Base-by-base conservation (phyloP, 2,888 invertebrate genomes). In the Hymenopus coronatus region DNA sequence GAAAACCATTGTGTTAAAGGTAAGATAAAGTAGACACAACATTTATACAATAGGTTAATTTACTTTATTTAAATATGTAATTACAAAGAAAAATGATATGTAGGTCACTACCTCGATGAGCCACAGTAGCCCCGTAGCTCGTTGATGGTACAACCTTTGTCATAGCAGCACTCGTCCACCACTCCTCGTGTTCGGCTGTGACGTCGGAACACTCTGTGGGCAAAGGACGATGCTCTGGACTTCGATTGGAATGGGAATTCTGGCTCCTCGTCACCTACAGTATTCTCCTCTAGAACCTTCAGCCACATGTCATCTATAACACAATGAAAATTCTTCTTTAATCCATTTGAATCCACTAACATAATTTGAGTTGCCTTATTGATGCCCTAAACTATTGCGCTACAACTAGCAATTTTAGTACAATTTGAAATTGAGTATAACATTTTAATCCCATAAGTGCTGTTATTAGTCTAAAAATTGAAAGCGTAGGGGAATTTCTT, bases 141-240 rank as follows among this genome's bases (percentile, higher is more conserved):
- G n/a, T 91, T 91, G 40, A 92, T 90, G 30, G 92, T 91, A 91
- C 94, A 94, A 0, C 92, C 89, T 89, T 93, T 93, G 70, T 91
- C 89, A 90, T 94, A 94, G 91, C 94, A 94, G 89, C 94, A 94
- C 90, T 94, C 93, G 89, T 93, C 92, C 85, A 93, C 92, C n/a
- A 94, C 94, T n/a, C 86, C 86, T 70, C 91, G 88, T n/a, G 91
- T 84, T 25, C 54, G 54, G 54, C 20, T 70, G 91, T 88, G 92
- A 9, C 91, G 88, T n/a, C 91, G 89, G 91, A 89, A 92, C 89
- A 89, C 92, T 89, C 88, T 93, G 91, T 86, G 92, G 92, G 93
- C 90, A 91, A 93, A 92, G 25, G 92, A 92, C 25, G 91, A 92
- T 14, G 93, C 93, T n/a, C 91, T 91, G 14, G 91, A 89, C 40